Evolutionary conservation across 2,113 vertebrate species (phyloP).

Genomic region (Leiothrix lutea): DNA sequence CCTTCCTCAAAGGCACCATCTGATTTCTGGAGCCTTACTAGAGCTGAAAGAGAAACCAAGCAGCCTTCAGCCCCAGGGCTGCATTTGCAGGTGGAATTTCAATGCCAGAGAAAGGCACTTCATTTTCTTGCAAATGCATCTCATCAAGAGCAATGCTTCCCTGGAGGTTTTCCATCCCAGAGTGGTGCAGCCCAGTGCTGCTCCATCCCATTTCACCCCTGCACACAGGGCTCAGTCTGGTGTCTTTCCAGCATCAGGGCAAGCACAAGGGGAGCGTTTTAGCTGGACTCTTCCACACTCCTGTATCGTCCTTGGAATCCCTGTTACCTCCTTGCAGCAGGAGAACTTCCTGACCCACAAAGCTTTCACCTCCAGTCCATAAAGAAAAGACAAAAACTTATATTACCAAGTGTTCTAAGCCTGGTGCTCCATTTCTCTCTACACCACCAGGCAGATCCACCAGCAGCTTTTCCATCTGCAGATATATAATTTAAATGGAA

Average conservation of each 20-base stretch:
- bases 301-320: neutral
- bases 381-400: neutral
- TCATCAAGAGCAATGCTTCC: neutral
- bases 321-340: neutral
- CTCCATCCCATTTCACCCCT: neutral
- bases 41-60: neutral
- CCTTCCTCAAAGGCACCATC: neutral
- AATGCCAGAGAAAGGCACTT: neutral
- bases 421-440: neutral
- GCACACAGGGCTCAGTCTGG: neutral
- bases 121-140: neutral
- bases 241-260: neutral
- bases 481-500: slow-evolving; percentile 35
- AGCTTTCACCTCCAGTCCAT: neutral
- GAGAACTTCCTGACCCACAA: neutral
- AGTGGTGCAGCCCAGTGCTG: neutral
- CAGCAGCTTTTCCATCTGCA: neutral
- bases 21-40: neutral
- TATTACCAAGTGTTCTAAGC: neutral
- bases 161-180: neutral
- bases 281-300: neutral
- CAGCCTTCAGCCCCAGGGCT: neutral
- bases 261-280: neutral
- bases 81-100: neutral
- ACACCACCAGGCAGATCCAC: neutral